Percentiles rank a stretch among this genome's conserved stretches.
Evolutionary conservation across 1,140 invertebrate species (phyloP).

Genomic region (Orius insidiosus): DNA sequence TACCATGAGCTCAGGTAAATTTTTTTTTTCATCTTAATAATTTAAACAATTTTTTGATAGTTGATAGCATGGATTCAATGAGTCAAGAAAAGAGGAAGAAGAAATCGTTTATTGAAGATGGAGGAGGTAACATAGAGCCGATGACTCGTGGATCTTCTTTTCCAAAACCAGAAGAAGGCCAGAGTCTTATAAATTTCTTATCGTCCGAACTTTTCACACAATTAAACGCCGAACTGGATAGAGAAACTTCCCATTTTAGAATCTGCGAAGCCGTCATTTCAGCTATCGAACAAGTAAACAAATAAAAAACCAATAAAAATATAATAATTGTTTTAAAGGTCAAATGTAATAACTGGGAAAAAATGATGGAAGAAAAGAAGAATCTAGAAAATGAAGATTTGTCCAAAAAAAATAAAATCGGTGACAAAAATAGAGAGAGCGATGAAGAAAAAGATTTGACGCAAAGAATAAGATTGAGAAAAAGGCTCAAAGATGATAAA

Average conservation of each 20-base stretch:
- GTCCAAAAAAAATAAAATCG: too few relatives aligned
- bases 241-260: constrained; percentile 75
- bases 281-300: constrained; percentile 53
- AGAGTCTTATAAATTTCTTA: constrained; percentile 55
- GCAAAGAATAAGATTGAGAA: constrained; percentile 40
- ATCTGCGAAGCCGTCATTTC: constrained; percentile 71
- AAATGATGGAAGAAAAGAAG: constrained; percentile 28
- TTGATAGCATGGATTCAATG: too few relatives aligned
- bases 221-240: constrained; percentile 58
- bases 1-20: too few relatives aligned
- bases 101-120: constrained; percentile 46
- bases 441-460: constrained; percentile 49
- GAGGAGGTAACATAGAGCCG: constrained; percentile 34
- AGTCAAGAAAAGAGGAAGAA: constrained; percentile 18
- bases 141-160: constrained; percentile 38
- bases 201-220: constrained; percentile 50
- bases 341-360: constrained; percentile 29
- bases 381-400: too few relatives aligned
- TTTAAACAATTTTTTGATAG: too few relatives aligned
- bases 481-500: constrained; percentile 31
- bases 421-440: constrained; percentile 32
- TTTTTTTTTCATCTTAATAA: too few relatives aligned
- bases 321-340: constrained; percentile 21
- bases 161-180: constrained; percentile 45
- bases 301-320: constrained; percentile 6